Percentiles rank a stretch among this genome's conserved stretches.
Conservation (phyloP, 2,797 vertebrate genomes). For the Trichosurus vulpecula region DNA sequence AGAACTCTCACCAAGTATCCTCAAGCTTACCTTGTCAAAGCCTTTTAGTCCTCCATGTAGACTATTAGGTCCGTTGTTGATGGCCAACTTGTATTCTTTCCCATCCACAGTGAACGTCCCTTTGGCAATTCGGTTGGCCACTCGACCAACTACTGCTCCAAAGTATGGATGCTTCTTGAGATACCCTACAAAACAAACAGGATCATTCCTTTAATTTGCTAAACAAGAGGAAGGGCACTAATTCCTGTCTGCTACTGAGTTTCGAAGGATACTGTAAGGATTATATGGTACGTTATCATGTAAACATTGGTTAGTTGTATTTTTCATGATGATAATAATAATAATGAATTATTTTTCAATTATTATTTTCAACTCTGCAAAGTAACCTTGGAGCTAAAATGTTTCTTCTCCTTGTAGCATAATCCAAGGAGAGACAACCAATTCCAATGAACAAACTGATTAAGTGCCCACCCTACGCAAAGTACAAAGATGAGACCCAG, state of each 20-base stretch:
- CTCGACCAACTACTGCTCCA: conserved; percentile 92
- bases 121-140: conserved; percentile 93
- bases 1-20: neutral
- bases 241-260: neutral
- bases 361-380: neutral
- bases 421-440: neutral
- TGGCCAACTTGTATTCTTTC: conserved; percentile 88
- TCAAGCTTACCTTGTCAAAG: conserved; percentile 91
- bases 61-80: conserved; percentile 93
- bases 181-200: conserved; percentile 87
- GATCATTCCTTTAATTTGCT: neutral
- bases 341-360: neutral
- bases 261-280: neutral
- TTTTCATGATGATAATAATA: neutral
- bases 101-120: conserved; percentile 89
- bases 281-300: neutral
- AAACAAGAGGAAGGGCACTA: neutral
- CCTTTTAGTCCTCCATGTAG: conserved; percentile 93
- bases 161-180: conserved; percentile 90
- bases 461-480: neutral
- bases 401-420: neutral
- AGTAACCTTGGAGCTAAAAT: neutral
- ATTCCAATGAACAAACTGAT: neutral
- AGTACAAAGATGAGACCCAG: neutral
- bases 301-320: neutral